A percentile compares a stretch with the other conserved stretches of the same genome.
These are phyloP conservation scores for Drosophila kikkawai DNA, from an alignment of 1,140 invertebrate genomes.

Conservation along the genomic window DNA sequence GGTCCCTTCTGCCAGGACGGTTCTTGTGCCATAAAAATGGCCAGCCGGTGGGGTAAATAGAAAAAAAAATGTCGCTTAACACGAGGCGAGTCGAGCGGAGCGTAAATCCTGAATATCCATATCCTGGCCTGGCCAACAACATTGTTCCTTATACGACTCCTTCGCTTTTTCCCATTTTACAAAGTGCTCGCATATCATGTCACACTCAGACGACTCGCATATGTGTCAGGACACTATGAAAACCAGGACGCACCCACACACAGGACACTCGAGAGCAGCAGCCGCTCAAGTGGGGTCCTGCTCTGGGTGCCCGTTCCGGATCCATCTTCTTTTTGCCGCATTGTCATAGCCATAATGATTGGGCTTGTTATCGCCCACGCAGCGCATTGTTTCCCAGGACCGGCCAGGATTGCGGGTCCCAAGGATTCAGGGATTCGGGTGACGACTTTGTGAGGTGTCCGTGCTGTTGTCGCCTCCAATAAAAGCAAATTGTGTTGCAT, in stretches of 20 bases:
- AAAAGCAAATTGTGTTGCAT: constrained; percentile 82
- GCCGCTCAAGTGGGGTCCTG: constrained; percentile 52
- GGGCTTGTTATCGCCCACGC: constrained; percentile 78
- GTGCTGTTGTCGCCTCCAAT: constrained; percentile 70
- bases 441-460: constrained; percentile 27
- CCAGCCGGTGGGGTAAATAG: constrained; percentile 60
- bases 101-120: constrained; percentile 76
- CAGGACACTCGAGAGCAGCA: constrained; percentile 53
- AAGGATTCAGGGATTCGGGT: constrained; percentile 25
- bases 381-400: constrained; percentile 69
- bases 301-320: constrained; percentile 18
- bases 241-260: constrained; percentile 32
- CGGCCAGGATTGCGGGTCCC: constrained; percentile 8
- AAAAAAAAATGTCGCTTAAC: constrained; percentile 67
- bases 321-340: constrained; percentile 44
- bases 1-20: constrained; percentile 42
- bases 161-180: constrained; percentile 75
- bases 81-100: constrained; percentile 34
- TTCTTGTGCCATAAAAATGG: constrained; percentile 64
- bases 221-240: constrained; percentile 74
- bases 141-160: constrained; percentile 45
- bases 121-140: constrained; percentile 66
- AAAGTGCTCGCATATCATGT: constrained; percentile 84
- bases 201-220: constrained; percentile 80
- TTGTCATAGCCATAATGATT: constrained; percentile 77